Conservation (phyloP, 1,140 invertebrate species). For the Heliconius hewitsoni region DNA sequence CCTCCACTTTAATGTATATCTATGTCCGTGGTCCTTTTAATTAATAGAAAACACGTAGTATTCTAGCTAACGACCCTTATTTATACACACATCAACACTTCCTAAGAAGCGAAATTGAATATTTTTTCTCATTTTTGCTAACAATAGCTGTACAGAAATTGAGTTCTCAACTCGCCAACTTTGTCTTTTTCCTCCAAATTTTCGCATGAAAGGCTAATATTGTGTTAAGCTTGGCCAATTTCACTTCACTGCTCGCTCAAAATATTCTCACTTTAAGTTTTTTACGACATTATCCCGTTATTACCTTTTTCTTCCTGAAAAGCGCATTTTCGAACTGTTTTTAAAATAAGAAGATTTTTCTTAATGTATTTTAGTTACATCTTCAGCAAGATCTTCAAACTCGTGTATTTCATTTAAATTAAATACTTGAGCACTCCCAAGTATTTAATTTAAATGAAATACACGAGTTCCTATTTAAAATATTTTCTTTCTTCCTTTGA, state of each 20-base stretch:
- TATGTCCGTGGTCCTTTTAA: too few relatives aligned
- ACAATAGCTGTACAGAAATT: not conserved
- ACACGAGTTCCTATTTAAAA: too few relatives aligned
- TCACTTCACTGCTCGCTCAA: not conserved
- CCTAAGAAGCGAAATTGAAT: not conserved
- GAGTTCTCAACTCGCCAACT: slow-evolving; percentile 4
- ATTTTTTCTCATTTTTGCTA: not conserved
- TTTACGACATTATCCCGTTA: not conserved
- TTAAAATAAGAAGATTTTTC: not conserved
- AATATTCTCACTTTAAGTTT: slow-evolving; percentile 5
- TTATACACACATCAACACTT: too few relatives aligned
- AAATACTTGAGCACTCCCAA: too few relatives aligned
- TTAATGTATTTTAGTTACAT: too few relatives aligned
- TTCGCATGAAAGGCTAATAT: slow-evolving; percentile 20
- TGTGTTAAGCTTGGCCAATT: slow-evolving; percentile 18
- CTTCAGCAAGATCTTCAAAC: not conserved
- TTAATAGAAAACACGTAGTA: too few relatives aligned
- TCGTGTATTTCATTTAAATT: not conserved
- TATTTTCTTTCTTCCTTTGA: too few relatives aligned
- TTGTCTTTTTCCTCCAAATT: slow-evolving; percentile 2
- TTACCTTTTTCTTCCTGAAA: not conserved
- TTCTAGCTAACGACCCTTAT: too few relatives aligned
- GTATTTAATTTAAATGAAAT: too few relatives aligned
- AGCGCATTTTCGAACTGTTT: not conserved
- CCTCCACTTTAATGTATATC: too few relatives aligned